Evolutionary conservation across 2,797 vertebrate genomes (phyloP).

Genomic region (Dicrostonyx torquatus): DNA sequence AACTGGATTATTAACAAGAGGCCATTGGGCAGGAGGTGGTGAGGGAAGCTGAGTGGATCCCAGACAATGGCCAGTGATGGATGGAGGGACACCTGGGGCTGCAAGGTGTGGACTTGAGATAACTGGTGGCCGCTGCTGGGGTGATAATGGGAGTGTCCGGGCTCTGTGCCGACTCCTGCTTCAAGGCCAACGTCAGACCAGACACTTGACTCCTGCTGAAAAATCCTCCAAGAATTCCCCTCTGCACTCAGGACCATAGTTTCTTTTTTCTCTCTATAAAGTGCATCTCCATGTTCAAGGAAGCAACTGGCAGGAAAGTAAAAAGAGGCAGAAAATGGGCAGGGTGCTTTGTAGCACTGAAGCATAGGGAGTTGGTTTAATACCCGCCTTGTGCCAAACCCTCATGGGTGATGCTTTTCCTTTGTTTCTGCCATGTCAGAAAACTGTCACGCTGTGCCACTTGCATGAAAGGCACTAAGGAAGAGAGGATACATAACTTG

Average conservation of each 20-base stretch:
- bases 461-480: background rate
- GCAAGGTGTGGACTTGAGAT: conserved; percentile 86
- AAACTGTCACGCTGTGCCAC: background rate
- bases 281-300: background rate
- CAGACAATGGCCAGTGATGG: conserved; percentile 82
- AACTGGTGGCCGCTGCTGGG: conserved; percentile 72
- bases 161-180: conserved; percentile 65
- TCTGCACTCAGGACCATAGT: background rate
- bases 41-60: conserved; percentile 70
- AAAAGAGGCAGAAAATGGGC: background rate
- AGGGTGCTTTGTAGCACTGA: background rate
- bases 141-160: conserved; percentile 72
- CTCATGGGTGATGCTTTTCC: background rate
- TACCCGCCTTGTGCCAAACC: accelerated
- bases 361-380: background rate
- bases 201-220: conserved; percentile 53
- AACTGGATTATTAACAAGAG: conserved; percentile 86
- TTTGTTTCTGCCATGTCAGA: background rate
- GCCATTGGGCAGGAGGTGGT: conserved; percentile 81
- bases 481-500: background rate
- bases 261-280: conserved; percentile 23
- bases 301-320: background rate
- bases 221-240: conserved; percentile 51
- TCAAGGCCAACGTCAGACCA: conserved; percentile 77
- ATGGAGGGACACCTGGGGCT: conserved; percentile 84